phyloP scores from a whole-genome alignment of 2,113 vertebrate genomes.

The Chamaea fasciata region DNA sequence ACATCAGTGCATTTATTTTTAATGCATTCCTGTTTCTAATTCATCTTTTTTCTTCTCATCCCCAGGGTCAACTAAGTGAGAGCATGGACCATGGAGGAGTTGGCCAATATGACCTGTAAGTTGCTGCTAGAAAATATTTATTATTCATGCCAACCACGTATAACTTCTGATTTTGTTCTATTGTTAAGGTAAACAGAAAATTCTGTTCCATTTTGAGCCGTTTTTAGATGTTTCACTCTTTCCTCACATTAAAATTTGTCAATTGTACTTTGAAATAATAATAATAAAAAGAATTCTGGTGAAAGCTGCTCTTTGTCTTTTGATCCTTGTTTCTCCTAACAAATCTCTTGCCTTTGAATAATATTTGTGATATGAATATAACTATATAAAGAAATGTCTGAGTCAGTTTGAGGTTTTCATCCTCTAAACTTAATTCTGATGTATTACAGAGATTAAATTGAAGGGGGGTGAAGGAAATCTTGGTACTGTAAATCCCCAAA shows the following conservation, averaged over 20 bases:
- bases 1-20: neutral
- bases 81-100: conserved; percentile 95
- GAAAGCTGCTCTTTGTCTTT: conserved; percentile 37
- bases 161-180: neutral
- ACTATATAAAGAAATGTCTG: rapidly evolving
- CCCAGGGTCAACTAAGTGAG: conserved; percentile 87
- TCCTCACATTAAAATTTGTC: neutral
- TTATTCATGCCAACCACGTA: neutral
- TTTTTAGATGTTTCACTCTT: neutral
- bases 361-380: neutral
- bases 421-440: neutral
- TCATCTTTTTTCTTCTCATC: conserved; percentile 43
- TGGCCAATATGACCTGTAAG: conserved; percentile 92
- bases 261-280: conserved; percentile 14
- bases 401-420: neutral
- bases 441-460: neutral
- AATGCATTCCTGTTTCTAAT: neutral
- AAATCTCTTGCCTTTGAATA: neutral
- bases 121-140: conserved; percentile 57
- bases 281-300: conserved; percentile 28
- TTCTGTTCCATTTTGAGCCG: neutral
- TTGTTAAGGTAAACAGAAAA: neutral
- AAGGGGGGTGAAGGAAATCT: neutral
- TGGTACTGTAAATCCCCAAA: neutral
- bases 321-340: conserved; percentile 26